These are phyloP conservation scores for Tetragnatha montana DNA, from an alignment of 2,888 invertebrate species.

Conservation along the genomic window DNA sequence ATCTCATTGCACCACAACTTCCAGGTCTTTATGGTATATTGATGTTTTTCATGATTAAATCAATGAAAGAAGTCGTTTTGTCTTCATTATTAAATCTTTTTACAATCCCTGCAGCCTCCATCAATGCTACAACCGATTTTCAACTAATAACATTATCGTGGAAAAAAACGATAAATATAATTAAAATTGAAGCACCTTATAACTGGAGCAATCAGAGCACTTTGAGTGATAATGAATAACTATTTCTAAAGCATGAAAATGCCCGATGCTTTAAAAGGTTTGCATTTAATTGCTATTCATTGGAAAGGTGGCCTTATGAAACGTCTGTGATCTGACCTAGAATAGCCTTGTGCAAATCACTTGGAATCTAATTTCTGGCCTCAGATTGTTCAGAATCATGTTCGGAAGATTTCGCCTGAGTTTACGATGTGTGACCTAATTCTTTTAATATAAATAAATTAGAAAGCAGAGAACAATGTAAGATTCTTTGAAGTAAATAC, in stretches of 20 bases:
- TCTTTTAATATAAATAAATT: constrained; percentile 6
- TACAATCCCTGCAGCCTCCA: no score
- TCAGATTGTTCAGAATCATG: constrained; percentile 44
- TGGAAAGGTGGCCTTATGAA: constrained; percentile 6
- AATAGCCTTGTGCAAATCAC: constrained; percentile 19
- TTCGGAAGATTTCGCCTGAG: constrained; percentile 20
- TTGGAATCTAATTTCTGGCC: constrained; percentile 4
- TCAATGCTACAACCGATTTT: no score
- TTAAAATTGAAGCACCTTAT: no score
- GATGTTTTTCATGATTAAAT: no score
- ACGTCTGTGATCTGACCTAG: constrained; percentile 23
- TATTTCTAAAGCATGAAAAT: not conserved
- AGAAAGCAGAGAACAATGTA: not conserved
- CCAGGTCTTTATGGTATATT: no score
- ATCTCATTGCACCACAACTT: no score
- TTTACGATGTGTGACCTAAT: constrained; percentile 1
- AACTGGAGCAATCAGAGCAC: not conserved
- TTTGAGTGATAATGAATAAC: not conserved
- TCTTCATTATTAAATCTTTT: no score
- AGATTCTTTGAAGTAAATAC: no score
- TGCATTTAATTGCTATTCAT: not conserved
- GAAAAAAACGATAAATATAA: no score
- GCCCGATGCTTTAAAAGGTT: not conserved
- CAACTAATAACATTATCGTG: no score
- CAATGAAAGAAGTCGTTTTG: no score